These are phyloP conservation scores for Rhimphoctona megacephalus DNA, from an alignment of 2,888 invertebrate genomes.

Conservation along the genomic window DNA sequence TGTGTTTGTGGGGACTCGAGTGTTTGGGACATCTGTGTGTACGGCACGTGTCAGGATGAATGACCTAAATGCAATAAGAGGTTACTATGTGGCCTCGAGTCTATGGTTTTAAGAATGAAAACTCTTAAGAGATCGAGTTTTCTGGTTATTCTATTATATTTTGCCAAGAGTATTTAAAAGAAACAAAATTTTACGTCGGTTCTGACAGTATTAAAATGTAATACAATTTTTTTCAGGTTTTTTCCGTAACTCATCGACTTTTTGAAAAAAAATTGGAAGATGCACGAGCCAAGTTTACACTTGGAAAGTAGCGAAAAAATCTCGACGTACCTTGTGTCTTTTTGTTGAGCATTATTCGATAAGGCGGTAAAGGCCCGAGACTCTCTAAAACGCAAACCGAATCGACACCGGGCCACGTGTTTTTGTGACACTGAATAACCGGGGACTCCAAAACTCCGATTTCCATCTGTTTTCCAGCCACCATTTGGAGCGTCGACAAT, in stretches of 20 bases:
- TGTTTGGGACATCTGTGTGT: too few relatives aligned
- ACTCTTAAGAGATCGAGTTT: too few relatives aligned
- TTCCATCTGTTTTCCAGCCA: constrained; percentile 79
- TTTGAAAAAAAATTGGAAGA: too few relatives aligned
- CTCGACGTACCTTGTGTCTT: constrained; percentile 86
- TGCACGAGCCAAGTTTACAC: background rate
- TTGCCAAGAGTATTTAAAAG: too few relatives aligned
- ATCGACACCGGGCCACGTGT: constrained; percentile 74
- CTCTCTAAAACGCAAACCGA: constrained; percentile 86
- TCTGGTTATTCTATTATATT: too few relatives aligned
- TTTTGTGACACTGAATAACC: constrained; percentile 76
- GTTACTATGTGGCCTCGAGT: too few relatives aligned
- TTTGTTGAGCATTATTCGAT: constrained; percentile 88
- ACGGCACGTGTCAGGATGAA: too few relatives aligned
- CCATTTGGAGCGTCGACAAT: constrained; percentile 79
- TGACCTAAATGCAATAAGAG: too few relatives aligned
- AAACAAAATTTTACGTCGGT: too few relatives aligned
- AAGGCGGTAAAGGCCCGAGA: constrained; percentile 89
- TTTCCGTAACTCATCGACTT: background rate
- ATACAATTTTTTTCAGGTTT: background rate
- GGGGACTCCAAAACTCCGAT: constrained; percentile 79
- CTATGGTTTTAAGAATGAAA: too few relatives aligned
- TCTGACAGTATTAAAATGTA: background rate
- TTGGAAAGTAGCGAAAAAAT: background rate
- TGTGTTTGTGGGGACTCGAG: too few relatives aligned